Percentiles rank a stretch among this genome's conserved stretches.
Conservation (phyloP, 2,113 vertebrate species). For the Leptocoma aspasia region DNA sequence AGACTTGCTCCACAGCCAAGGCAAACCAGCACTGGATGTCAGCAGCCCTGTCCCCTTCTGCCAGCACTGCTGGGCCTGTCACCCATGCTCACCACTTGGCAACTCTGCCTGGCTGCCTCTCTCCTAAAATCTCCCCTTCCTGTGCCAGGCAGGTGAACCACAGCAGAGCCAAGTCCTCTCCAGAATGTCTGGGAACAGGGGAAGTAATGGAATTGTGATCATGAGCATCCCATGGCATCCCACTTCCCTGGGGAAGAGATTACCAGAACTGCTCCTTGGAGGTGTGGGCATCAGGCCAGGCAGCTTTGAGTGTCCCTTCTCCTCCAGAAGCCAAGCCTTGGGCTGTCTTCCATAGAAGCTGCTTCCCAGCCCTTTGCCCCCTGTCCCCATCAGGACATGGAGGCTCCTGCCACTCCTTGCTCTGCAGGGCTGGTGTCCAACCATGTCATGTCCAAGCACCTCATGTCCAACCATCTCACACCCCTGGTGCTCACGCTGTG, state of each 20-base stretch:
- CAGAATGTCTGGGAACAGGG: not conserved
- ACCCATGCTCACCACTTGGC: accelerated
- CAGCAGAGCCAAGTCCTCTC: not conserved
- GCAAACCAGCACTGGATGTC: not conserved
- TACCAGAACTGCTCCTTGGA: not conserved
- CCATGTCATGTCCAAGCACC: not conserved
- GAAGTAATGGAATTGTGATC: accelerated
- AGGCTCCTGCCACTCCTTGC: too few species aligned
- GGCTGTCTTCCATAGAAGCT: not conserved
- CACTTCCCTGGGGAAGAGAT: not conserved
- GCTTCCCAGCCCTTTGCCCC: not conserved
- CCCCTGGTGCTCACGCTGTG: accelerated
- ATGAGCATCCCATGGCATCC: not conserved
- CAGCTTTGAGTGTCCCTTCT: not conserved
- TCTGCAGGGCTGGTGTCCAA: not conserved
- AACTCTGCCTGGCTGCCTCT: not conserved
- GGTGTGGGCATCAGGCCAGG: not conserved
- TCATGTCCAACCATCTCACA: not conserved
- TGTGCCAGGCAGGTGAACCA: not conserved
- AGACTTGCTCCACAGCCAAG: not conserved
- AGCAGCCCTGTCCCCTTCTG: not conserved
- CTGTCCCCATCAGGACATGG: not conserved
- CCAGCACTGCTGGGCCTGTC: not conserved
- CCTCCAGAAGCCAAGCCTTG: not conserved
- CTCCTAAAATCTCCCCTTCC: not conserved